Evolutionary conservation across 2,888 invertebrate species (phyloP).

Genomic region (Megamerina dolium): DNA sequence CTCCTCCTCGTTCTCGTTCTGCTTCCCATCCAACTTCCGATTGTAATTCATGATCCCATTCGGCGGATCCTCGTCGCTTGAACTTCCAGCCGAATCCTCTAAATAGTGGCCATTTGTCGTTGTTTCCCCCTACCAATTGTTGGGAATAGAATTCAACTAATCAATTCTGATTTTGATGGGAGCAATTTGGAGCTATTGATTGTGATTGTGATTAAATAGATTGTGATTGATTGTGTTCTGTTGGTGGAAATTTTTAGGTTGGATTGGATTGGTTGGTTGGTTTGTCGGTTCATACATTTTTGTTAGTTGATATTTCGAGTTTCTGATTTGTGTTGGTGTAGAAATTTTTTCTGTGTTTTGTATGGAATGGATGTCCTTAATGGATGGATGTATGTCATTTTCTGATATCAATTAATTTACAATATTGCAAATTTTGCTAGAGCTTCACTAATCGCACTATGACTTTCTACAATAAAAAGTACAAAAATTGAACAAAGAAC

Average conservation of each 20-base stretch:
- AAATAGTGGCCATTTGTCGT: constrained; percentile 51
- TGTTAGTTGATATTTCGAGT: no score
- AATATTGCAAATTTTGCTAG: constrained; percentile 45
- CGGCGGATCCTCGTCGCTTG: constrained; percentile 40
- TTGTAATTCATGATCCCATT: constrained; percentile 13
- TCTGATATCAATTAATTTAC: constrained; percentile 41
- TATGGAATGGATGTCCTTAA: neutral
- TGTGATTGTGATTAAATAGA: neutral
- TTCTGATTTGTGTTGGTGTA: constrained; percentile 1
- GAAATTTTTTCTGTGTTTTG: neutral
- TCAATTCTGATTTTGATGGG: constrained; percentile 40
- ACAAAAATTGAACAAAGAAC: no score
- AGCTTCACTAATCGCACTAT: constrained; percentile 50
- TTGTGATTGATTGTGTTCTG: neutral
- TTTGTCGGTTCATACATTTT: no score
- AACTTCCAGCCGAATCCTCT: constrained; percentile 50
- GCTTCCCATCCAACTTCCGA: constrained; percentile 12
- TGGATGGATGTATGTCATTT: constrained; percentile 19
- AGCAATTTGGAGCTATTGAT: neutral
- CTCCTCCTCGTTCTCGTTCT: constrained; percentile 14
- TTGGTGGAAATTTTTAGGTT: no score
- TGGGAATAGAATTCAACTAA: constrained; percentile 52
- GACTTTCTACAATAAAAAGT: constrained; percentile 47
- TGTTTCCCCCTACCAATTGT: constrained; percentile 52
- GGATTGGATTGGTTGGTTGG: no score